Conservation (phyloP, 2,113 vertebrate species). For the Lagopus muta region DNA sequence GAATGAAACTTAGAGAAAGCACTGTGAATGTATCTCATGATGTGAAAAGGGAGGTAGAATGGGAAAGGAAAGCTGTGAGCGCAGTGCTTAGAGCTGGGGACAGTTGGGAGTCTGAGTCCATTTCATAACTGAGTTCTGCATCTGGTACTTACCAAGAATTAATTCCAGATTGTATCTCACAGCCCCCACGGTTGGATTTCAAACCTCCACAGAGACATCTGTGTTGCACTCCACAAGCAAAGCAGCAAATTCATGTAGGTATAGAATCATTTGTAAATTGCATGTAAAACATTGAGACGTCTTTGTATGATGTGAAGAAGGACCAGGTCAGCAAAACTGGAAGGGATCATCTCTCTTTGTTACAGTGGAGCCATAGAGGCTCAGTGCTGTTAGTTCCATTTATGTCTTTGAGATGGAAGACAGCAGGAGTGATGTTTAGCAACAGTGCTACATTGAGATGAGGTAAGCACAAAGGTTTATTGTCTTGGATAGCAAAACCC, state of each 20-base stretch:
- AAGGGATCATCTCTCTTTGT: neutral
- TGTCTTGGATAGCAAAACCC: neutral
- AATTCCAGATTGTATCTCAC: neutral
- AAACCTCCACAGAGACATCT: neutral
- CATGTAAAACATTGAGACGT: neutral
- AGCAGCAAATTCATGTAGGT: neutral
- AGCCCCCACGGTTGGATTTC: neutral
- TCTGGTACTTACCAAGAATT: neutral
- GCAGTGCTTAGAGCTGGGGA: neutral
- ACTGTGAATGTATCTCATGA: neutral
- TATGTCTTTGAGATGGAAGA: neutral
- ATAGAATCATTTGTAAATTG: neutral
- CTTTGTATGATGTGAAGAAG: neutral
- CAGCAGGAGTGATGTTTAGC: neutral
- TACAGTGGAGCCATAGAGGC: neutral
- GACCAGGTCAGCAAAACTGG: rapidly evolving
- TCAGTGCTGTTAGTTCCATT: neutral
- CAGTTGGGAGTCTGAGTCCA: neutral
- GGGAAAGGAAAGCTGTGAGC: neutral
- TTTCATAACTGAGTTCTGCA: neutral
- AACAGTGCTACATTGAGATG: neutral
- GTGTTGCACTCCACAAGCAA: neutral
- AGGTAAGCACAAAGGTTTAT: neutral
- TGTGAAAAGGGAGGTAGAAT: neutral
- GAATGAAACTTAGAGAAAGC: neutral